Base-by-base conservation (phyloP, 2,113 vertebrate genomes). In the Lutjanus erythropterus region DNA sequence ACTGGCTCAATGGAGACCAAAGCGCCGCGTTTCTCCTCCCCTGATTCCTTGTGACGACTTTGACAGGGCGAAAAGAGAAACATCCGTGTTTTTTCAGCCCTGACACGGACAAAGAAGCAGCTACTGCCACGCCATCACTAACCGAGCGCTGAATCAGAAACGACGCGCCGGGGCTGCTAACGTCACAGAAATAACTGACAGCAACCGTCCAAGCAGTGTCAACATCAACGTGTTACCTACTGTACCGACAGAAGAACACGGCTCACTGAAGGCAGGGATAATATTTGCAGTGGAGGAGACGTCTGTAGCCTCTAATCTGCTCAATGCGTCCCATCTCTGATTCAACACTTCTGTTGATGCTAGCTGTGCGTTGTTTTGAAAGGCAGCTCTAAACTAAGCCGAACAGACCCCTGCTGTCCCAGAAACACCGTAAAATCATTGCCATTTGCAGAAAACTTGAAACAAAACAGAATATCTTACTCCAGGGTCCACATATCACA, bases 101-200 rank as follows among this genome's bases (percentile, higher is more conserved):
- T 21, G 0, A 16, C 19, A 41, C 42, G 50, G 25, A 73, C 82
- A 69, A 52, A 66, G 11, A 55, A 31, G 46, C 41, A 14, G 68
- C 78, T 85, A 89, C 5, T 75, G 87, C 90, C 89, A 88, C 90
- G 86, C 37, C 86, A 89, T 70, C 85, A 80, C 47, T 59, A 83
- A 55, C 29, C 19, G 23, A 70, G 31, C 19, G 2, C 12, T 2
- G n/a, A 58, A n/a, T 18, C 37, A 9, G 25, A 42, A 16, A 29
- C 31, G 49, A 58, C 25, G 44, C 37, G 7, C 52, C 15, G 12
- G 4, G 14, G 19, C 3, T 31, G 5, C 1, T 75, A 31, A 60
- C 25, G 67, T 3, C 16, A 41, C 66, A 27, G n/a, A 0, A 67
- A 25, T 12, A 25, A 10, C 42, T 3, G 2, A n/a, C 3, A 44